A percentile compares a stretch with the other conserved stretches of the same genome.
These are phyloP conservation scores for Salvelinus fontinalis DNA, from an alignment of 2,113 vertebrate genomes.

Conservation along the genomic window DNA sequence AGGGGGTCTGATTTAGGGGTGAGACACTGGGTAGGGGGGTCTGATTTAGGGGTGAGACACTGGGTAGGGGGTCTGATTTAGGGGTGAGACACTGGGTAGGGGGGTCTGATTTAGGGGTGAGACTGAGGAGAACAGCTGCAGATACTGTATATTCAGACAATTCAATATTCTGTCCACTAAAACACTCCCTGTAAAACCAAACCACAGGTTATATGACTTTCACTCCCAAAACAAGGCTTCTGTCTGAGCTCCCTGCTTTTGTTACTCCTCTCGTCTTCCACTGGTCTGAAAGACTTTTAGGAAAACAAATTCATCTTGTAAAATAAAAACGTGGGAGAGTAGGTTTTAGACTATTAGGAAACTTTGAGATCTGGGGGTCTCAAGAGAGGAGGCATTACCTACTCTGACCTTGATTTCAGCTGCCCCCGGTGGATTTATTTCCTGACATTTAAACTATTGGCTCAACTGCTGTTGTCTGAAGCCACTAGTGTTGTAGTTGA, in stretches of 20 bases:
- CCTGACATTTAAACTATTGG: not conserved
- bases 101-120: no score
- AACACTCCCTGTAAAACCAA: conserved; percentile 37
- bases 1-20: no score
- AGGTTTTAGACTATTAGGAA: no score
- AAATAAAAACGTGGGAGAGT: no score
- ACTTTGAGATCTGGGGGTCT: no score
- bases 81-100: no score
- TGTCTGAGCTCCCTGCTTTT: not conserved
- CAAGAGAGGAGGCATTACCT: no score
- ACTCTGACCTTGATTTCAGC: not conserved
- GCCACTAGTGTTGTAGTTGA: not conserved
- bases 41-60: no score
- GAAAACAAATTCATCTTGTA: no score
- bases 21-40: no score
- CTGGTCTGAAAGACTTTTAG: no score
- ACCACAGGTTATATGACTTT: conserved; percentile 34
- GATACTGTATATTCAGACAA: conserved; percentile 57
- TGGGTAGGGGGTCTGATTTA: no score
- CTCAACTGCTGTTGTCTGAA: not conserved
- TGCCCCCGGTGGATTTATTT: not conserved
- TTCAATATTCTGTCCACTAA: conserved; percentile 46
- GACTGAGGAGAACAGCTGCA: conserved; percentile 55
- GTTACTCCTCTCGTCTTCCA: not conserved
- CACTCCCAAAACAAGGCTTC: not conserved